phyloP scores from a whole-genome alignment of 2,797 vertebrate species.

The Tokudaia tokunoshimensis region DNA sequence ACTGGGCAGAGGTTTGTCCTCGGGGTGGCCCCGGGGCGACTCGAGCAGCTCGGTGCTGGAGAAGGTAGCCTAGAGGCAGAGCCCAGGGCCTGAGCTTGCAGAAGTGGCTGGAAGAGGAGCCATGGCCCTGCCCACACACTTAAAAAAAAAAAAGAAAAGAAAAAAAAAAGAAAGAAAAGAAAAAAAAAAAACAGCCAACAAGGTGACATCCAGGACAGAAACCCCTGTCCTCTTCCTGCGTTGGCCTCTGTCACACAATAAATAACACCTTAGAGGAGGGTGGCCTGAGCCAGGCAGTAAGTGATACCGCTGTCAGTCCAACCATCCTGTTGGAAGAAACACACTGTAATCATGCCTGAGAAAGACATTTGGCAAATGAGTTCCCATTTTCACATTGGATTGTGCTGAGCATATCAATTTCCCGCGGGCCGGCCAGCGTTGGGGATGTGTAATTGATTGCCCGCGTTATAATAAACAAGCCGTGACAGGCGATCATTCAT shows the following conservation, averaged over 20 bases:
- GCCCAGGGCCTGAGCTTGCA: background rate
- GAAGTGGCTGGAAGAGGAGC: background rate
- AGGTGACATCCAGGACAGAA: constrained; percentile 71
- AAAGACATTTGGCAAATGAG: constrained; percentile 90
- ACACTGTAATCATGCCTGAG: constrained; percentile 85
- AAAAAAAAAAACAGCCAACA: constrained; percentile 17
- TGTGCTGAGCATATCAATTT: constrained; percentile 91
- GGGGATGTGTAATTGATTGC: constrained; percentile 96
- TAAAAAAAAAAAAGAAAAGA: background rate
- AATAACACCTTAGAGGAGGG: constrained; percentile 86
- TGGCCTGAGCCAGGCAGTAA: constrained; percentile 87
- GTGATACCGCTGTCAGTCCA: constrained; percentile 86
- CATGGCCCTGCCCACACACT: background rate
- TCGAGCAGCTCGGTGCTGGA: background rate
- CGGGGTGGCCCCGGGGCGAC: background rate
- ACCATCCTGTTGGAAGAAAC: constrained; percentile 87
- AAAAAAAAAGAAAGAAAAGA: background rate
- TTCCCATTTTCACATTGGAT: constrained; percentile 88
- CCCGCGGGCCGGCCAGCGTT: constrained; percentile 91
- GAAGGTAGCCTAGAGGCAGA: background rate
- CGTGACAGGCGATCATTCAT: constrained; percentile 96
- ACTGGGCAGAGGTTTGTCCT: background rate
- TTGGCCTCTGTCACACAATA: constrained; percentile 81
- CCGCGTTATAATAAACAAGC: constrained; percentile 97
- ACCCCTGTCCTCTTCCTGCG: constrained; percentile 82